Base-by-base conservation (phyloP, 1,140 invertebrate genomes). In the Leptopilina clavipes region DNA sequence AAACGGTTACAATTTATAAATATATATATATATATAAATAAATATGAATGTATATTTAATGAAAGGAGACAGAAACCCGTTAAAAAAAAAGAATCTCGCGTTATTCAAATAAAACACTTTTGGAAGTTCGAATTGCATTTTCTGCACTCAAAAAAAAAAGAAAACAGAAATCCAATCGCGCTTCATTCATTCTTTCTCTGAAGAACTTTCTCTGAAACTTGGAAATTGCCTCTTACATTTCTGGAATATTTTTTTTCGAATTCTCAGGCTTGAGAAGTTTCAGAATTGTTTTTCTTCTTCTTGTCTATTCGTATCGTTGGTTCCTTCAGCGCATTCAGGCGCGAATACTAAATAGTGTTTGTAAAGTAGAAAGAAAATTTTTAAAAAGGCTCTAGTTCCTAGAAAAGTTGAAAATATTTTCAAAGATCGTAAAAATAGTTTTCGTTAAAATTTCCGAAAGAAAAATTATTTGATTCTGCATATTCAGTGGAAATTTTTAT, bases 1-100 rank as follows among this genome's bases (percentile, higher is more conserved):
- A 71, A 77, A 85, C 83, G 83, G 83, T 75, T 83, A 83, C 76
- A 71, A 71, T 43, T 71, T 71, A 71, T 71, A 40, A 71, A 71
- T 71, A 43, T 71, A 43, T 71, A 44, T 71, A 71, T 71, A 71
- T 70, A 70, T 25, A 70, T 40, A 40, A 40, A 40, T 52, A 52
- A 44, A 71, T 44, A 71, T 44, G 18, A 71, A 43, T 71, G 37
- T 71, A 45, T 71, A 43, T 71, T 44, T 71, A 71, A 71, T 6
- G 19, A 59, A 25, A 12, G 12, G 25, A 65, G 2, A 12, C 14
- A 52, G 17, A 52, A 17, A 25, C 11, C 56, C 14, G 70, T 71
- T 11, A 71, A 11, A 71, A 43, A 31, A 31, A 31, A 31, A n/a
- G n/a, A 31, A 31, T 43, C 31, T 70, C 31, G 70, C 19, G 19